Conservation (phyloP, 2,113 vertebrate species). For the human (Homo sapiens) region GRCh38 chr2:194731001-194731500, state of each 20-base stretch:
- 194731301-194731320: background rate
- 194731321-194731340: background rate
- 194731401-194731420: too few species aligned
- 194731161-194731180: background rate
- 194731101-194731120: background rate
- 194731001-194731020: background rate
- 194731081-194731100: background rate
- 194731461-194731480: too few species aligned
- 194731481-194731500: too few species aligned
- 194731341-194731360: background rate
- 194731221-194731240: background rate
- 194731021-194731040: constrained; percentile 6
- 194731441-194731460: too few species aligned
- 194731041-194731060: background rate
- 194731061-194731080: background rate
- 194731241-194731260: background rate
- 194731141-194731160: background rate
- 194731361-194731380: background rate
- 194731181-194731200: background rate
- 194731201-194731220: background rate
- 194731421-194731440: too few species aligned
- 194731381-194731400: background rate
- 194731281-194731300: background rate
- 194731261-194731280: background rate
- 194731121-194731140: background rate